Evolutionary conservation across 2,797 vertebrate species (phyloP), one percentile per base, ranked within the genome.

Genomic region (Girardinus metallicus): DNA sequence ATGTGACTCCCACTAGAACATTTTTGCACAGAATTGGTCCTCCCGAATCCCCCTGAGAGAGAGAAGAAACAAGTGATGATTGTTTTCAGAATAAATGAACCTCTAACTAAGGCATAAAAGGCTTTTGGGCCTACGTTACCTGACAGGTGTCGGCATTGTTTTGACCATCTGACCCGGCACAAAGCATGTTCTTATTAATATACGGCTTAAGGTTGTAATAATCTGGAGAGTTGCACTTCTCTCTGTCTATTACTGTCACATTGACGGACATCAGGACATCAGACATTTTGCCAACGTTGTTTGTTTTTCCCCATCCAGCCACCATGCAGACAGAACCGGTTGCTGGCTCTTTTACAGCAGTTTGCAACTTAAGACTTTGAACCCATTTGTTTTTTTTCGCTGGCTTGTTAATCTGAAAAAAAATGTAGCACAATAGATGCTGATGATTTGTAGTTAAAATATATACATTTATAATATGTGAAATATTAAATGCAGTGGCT

Each of bases 41-140:
- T 66, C 95, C 95, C 1, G 95, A 95, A 62, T 95, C 95, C 2
- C 94, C 95, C 95, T 95, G 2, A 34, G 8, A 10, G 71, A 44
- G 13, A 82, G 4, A 79, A 74, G 2, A 78, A 74, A 64, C 0
- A 75, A 21, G 49, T 2, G 0, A 81, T 2, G n/a, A 8, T 62
- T 29, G 76, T 12, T 72, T 71, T 51, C 0, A 76, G 18, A 18
- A 0, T 2, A 75, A 10, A 34, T 60, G 0, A 0, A 49, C 16
- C 7, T 16, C 29, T 43, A 49, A 29, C 9, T 15, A 66, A 15
- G 39, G 29, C 4, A 15, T 11, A 0, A 57, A 26, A 62, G 21
- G 51, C 12, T 18, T 51, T 47, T 26, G 29, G 4, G 3, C 1
- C 0, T 0, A 41, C 81, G 6, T 83, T 55, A 95, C 94, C 68